Conservation (phyloP, 2,888 invertebrate genomes). For the Eustalomyia histrio region DNA sequence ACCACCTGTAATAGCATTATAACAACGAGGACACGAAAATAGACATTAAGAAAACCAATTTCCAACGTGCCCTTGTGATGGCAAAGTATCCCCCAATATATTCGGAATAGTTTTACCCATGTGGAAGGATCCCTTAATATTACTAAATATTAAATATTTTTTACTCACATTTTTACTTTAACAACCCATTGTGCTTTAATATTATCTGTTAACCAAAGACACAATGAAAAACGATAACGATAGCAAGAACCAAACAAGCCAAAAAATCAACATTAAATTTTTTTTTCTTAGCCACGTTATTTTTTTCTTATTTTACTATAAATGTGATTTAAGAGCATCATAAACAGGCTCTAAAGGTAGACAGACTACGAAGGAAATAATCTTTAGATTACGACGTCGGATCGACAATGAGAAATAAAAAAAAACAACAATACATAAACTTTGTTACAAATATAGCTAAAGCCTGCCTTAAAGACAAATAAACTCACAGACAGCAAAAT, state of each 20-base stretch:
- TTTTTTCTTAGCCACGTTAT: slow-evolving; percentile 38
- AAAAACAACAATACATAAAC: slow-evolving; percentile 9
- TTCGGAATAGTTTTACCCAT: too few species aligned
- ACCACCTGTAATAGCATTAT: too few species aligned
- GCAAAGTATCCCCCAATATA: too few species aligned
- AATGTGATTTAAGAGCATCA: slow-evolving; percentile 47
- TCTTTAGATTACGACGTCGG: slow-evolving; percentile 13
- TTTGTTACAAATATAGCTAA: slow-evolving; percentile 37
- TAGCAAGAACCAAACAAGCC: slow-evolving; percentile 3
- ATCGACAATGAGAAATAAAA: slow-evolving; percentile 5
- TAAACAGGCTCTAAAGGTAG: slow-evolving; percentile 29
- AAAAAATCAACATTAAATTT: neutral
- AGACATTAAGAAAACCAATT: too few species aligned
- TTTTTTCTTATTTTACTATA: slow-evolving; percentile 21
- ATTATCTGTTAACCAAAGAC: slow-evolving; percentile 24
- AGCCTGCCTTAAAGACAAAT: slow-evolving; percentile 36
- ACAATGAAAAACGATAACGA: slow-evolving; percentile 36
- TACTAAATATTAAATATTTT: too few species aligned
- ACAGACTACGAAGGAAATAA: slow-evolving; percentile 39
- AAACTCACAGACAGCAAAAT: slow-evolving; percentile 25
- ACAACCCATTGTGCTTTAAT: slow-evolving; percentile 17
- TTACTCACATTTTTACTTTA: too few species aligned
- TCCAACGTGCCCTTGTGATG: too few species aligned
- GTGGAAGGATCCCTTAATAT: too few species aligned
- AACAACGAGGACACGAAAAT: too few species aligned